A percentile compares a stretch with the other conserved stretches of the same genome.
Conservation (phyloP, 64 coral and sea anemone species). For the Montipora cactus region DNA sequence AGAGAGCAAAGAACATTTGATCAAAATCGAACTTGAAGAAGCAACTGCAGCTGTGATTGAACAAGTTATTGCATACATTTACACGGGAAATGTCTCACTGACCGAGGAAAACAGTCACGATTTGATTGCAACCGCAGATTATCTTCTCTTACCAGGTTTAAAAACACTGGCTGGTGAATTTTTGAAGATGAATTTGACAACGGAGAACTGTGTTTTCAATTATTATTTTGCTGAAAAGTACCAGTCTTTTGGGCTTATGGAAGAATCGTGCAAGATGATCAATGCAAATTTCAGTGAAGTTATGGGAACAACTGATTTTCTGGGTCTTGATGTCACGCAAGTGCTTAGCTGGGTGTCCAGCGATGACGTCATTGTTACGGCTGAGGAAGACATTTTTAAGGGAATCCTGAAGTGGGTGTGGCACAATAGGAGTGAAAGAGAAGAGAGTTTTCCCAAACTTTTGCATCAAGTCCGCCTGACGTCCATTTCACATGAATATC, state of each 20-base stretch:
- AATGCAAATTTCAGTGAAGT: neutral
- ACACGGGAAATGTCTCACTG: conserved; percentile 8
- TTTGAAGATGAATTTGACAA: neutral
- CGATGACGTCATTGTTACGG: conserved; percentile 6
- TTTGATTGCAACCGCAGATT: conserved; percentile 18
- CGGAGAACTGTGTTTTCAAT: conserved; percentile 20
- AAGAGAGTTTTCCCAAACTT: neutral
- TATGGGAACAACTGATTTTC: conserved; percentile 28
- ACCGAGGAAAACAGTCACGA: neutral
- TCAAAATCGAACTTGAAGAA: conserved; percentile 24
- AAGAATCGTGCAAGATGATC: neutral
- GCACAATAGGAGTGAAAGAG: conserved; percentile 27
- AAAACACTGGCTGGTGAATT: neutral
- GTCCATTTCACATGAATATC: neutral
- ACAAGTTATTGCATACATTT: conserved; percentile 1
- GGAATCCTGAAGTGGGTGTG: conserved; percentile 16
- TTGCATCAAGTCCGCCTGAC: neutral
- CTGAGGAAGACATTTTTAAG: conserved; percentile 21
- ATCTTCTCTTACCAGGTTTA: neutral
- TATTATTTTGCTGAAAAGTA: conserved; percentile 38
- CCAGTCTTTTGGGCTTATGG: neutral
- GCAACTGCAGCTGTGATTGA: conserved; percentile 19
- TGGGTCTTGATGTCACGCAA: neutral
- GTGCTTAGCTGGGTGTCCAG: conserved; percentile 5
- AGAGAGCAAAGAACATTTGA: neutral